phyloP scores from a whole-genome alignment of 2,797 vertebrate genomes.

The Rhinophrynus dorsalis region DNA sequence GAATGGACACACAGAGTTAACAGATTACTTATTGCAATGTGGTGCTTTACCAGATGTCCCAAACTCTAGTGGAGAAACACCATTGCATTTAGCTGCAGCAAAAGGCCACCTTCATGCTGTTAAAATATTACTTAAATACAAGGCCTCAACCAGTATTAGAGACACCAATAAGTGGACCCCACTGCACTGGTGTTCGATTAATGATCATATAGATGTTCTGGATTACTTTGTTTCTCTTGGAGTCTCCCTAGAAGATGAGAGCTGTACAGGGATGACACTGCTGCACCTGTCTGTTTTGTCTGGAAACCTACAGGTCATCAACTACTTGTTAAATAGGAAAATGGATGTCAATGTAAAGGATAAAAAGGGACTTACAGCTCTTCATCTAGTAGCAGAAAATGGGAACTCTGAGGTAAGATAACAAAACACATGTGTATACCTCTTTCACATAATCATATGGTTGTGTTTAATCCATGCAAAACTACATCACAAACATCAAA shows the following conservation, averaged over 20 bases:
- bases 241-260: constrained; percentile 52
- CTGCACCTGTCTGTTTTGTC: constrained; percentile 58
- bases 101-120: constrained; percentile 53
- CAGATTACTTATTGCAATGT: constrained; percentile 54
- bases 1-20: constrained; percentile 52
- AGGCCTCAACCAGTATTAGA: constrained; percentile 50
- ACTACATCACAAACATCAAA: no score
- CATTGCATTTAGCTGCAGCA: constrained; percentile 59
- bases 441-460: no score
- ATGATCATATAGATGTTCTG: constrained; percentile 52
- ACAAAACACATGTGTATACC: no score
- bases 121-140: constrained; percentile 52
- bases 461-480: no score
- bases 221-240: constrained; percentile 56
- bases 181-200: constrained; percentile 60
- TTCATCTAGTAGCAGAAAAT: constrained; percentile 58
- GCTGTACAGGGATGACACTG: constrained; percentile 49
- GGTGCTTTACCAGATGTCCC: constrained; percentile 55
- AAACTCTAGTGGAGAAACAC: constrained; percentile 56
- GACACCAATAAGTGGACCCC: constrained; percentile 62
- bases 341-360: constrained; percentile 54
- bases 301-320: constrained; percentile 49
- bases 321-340: constrained; percentile 56
- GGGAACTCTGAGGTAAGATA: constrained; percentile 55
- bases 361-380: constrained; percentile 51